phyloP scores from a whole-genome alignment of 2,797 vertebrate genomes.

The Petrocephalus sullivani region DNA sequence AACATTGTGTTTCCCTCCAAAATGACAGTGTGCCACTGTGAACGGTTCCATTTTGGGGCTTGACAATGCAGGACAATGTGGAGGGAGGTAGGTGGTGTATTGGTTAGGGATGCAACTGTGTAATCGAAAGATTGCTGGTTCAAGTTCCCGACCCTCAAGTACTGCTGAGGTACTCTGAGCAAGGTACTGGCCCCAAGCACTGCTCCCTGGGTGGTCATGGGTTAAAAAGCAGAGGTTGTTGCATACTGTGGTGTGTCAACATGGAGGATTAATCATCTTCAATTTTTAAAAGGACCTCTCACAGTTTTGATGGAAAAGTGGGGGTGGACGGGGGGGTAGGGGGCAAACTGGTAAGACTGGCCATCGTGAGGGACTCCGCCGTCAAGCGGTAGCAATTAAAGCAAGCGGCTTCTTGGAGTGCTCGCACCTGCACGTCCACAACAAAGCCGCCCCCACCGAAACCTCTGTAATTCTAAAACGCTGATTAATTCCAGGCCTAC shows the following conservation, averaged over 20 bases:
- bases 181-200: too few species aligned
- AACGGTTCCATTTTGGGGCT: neutral
- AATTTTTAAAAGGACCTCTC: neutral
- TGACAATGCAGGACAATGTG: neutral
- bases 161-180: too few species aligned
- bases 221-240: too few species aligned
- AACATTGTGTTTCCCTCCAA: neutral
- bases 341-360: constrained; percentile 13
- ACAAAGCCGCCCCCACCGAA: constrained; percentile 14
- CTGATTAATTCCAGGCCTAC: neutral
- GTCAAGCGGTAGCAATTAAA: neutral
- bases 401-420: neutral
- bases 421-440: constrained; percentile 29
- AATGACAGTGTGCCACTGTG: neutral
- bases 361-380: neutral
- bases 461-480: neutral
- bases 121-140: too few species aligned
- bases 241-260: too few species aligned
- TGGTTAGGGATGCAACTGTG: too few species aligned
- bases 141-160: too few species aligned
- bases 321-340: neutral
- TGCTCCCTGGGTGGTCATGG: too few species aligned
- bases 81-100: too few species aligned
- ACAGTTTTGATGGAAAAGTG: neutral
- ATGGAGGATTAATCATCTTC: too few species aligned